These are phyloP conservation scores for Etheostoma spectabile DNA, from an alignment of 2,113 vertebrate species.

Conservation along the genomic window DNA sequence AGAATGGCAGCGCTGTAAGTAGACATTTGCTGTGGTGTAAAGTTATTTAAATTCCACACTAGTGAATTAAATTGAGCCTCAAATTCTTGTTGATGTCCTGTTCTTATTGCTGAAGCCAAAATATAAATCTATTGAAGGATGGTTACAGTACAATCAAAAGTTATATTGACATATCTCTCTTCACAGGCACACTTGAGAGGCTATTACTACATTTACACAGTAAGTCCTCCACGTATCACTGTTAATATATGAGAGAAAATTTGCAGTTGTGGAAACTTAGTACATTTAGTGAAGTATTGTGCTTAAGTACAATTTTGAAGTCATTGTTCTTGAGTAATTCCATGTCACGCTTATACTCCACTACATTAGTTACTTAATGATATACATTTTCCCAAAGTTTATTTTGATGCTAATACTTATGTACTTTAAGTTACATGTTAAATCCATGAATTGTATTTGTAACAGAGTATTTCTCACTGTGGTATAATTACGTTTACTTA, in stretches of 20 bases:
- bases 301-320: neutral
- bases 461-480: neutral
- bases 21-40: neutral
- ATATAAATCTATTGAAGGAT: neutral
- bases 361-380: neutral
- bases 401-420: neutral
- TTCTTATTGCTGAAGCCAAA: neutral
- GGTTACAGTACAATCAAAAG: neutral
- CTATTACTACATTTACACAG: conserved; percentile 79
- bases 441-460: neutral
- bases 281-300: neutral
- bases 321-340: neutral
- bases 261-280: neutral
- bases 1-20: conserved; percentile 75
- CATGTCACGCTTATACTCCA: neutral
- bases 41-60: neutral
- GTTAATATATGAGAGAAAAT: neutral
- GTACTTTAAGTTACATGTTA: neutral
- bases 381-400: neutral
- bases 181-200: conserved; percentile 75
- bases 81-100: neutral
- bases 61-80: neutral
- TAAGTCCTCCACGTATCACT: conserved; percentile 51
- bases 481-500: neutral
- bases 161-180: conserved; percentile 14